Evolutionary conservation across 2,888 invertebrate species (phyloP).

Genomic region (Cephus rjabovi): DNA sequence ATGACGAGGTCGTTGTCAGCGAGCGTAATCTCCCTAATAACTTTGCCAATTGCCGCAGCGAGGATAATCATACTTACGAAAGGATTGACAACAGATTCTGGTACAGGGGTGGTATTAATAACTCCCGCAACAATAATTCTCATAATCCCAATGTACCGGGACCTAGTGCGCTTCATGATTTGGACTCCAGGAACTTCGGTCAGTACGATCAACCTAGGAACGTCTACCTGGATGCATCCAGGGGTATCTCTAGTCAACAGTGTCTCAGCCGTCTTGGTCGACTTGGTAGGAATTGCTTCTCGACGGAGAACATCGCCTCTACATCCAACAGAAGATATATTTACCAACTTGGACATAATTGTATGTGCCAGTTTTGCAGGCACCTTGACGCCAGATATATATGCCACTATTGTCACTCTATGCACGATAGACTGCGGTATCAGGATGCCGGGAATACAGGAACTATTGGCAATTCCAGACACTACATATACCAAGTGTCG

Average conservation of each 20-base stretch:
- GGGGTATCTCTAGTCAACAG: slow-evolving; percentile 44
- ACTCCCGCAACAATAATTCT: slow-evolving; percentile 33
- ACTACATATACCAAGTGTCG: slow-evolving; percentile 58
- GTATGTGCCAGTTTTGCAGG: slow-evolving; percentile 54
- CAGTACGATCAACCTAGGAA: slow-evolving; percentile 51
- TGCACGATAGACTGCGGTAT: slow-evolving; percentile 52
- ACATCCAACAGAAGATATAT: slow-evolving; percentile 49
- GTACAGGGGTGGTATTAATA: slow-evolving; percentile 32
- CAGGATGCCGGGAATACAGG: slow-evolving; percentile 35
- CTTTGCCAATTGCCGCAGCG: slow-evolving; percentile 56
- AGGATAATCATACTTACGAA: slow-evolving; percentile 55
- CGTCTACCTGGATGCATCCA: slow-evolving; percentile 45
- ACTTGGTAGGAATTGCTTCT: slow-evolving; percentile 59
- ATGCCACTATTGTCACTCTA: slow-evolving; percentile 54
- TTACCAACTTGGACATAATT: slow-evolving; percentile 50
- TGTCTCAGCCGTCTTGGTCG: slow-evolving; percentile 50
- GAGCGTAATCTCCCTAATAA: neutral
- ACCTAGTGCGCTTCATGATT: slow-evolving; percentile 40
- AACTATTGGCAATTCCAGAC: slow-evolving; percentile 44
- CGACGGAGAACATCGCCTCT: slow-evolving; percentile 60
- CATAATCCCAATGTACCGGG: slow-evolving; percentile 40
- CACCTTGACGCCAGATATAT: slow-evolving; percentile 45
- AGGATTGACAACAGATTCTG: slow-evolving; percentile 53
- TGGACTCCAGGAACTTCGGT: slow-evolving; percentile 40
- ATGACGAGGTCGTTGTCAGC: slow-evolving; percentile 43